Evolutionary conservation across 2,888 invertebrate species (phyloP), one percentile per base, ranked within the genome.

Genomic region (Ramazzottius varieornatus): DNA sequence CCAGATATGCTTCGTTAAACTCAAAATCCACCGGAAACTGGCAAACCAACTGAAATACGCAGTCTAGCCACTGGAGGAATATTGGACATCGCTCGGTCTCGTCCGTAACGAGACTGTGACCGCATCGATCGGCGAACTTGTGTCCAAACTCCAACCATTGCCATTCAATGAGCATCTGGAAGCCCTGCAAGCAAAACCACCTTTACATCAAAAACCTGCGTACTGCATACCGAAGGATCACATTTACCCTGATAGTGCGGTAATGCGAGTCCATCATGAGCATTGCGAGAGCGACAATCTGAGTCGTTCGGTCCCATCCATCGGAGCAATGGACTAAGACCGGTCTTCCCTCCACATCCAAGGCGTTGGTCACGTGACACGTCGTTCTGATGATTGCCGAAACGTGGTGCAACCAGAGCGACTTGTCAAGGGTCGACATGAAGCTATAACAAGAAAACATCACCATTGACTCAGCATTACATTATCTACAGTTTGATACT

Each of bases 141-240:
- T 98, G 96, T 0, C 96, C 96, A 78, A 89, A 98, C 74, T 88
- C 90, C 46, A 96, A 79, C 96, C 96, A 98, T 76, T 98, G 96
- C 67, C 91, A 82, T 78, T 94, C 90, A 66, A 94, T 85, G 66
- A 98, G 80, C 65, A 87, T 82, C 73, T 88, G 86, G 78, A 96
- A 96, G 68, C 93, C 94, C 88, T 91, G 75, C 1, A 75, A 70
- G 70, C 68, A 68, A 67, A 63, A 67, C 68, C 67, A 34, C 29
- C 20, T 13, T 40, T 54, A 8, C 54, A 54, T 32, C 24, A n/a
- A 32, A 64, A 64, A 16, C 20, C 64, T 8, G 20, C 32, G 32
- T 20, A 64, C 16, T 20, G 4, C 4, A 4, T 29, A n/a, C 4
- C 64, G 16, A 33, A 8, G 8, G 8, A 33, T 24, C 63, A 64